Base-by-base conservation (phyloP, 2,113 vertebrate genomes). In the Haemorhous mexicanus region DNA sequence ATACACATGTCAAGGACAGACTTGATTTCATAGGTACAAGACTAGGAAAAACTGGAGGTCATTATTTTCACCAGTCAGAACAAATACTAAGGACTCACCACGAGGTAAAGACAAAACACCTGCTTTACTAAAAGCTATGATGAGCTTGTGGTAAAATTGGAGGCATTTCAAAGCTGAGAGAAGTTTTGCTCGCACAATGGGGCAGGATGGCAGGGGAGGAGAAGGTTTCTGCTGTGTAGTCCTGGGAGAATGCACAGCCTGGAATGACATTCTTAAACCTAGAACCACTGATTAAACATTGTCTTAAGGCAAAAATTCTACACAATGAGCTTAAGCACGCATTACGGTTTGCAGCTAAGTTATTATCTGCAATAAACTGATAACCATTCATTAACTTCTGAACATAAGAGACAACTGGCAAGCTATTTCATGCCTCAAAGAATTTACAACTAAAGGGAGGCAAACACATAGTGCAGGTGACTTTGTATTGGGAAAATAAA, bases 401-500 rank as follows among this genome's bases (percentile, higher is more conserved):
- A 97, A 92, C 70, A 87, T 70, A 95, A 95, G 35, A 96, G 94
- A 97, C 96, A 97, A 96, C 94, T 97, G 96, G 96, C 97, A 98
- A 97, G 95, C 94, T 98, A 98, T 98, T 98, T 98, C 97, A 98
- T 95, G 97, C 97, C 96, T 98, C 96, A 47, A 90, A 97, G 96
- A 97, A 98, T 98, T 98, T 97, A 98, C 96, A 96, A 96, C 93
- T 94, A 98, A 97, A 96, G 72, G 94, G 91, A 96, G 55, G 58
- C 68, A 97, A 88, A 91, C 56, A 76, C 27, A 68, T 35, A 68
- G 46, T 26, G 61, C 96, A 97, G 97, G 96, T 97, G 90, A 97
- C 92, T 97, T 93, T 95, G 75, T 93, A 95, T 76, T 74, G 80
- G 91, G 84, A 97, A 98, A 98, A 97, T 87, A 97, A 97, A 96